phyloP scores from a whole-genome alignment of 2,888 invertebrate genomes.

The Aethes cnicana region DNA sequence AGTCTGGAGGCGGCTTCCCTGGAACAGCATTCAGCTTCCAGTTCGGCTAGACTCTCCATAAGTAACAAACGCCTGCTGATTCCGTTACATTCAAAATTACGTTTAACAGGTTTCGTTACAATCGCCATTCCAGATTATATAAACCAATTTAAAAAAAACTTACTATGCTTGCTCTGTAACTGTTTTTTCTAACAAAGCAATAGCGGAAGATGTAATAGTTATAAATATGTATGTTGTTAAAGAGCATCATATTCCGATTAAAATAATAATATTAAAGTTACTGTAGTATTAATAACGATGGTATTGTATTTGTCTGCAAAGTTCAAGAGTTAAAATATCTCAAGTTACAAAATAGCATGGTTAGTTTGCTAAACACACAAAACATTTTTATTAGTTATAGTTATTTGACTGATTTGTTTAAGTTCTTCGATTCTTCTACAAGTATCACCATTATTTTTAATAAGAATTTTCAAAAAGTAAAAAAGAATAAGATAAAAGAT shows the following conservation, averaged over 20 bases:
- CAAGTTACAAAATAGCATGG: too few species aligned
- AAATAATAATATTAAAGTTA: conserved; percentile 17
- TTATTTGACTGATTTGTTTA: too few species aligned
- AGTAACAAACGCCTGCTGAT: not conserved
- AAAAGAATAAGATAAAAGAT: too few species aligned
- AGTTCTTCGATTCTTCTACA: too few species aligned
- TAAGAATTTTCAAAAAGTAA: too few species aligned
- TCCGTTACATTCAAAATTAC: conserved; percentile 6
- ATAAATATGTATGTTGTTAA: conserved; percentile 3
- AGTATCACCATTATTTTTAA: too few species aligned
- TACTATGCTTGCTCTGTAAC: not conserved
- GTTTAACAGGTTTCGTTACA: conserved; percentile 14
- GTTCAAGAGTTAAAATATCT: not conserved
- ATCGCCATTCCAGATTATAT: conserved; percentile 26
- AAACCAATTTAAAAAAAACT: conserved; percentile 3
- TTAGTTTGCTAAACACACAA: too few species aligned
- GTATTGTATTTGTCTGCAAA: conserved; percentile 19
- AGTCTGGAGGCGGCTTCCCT: conserved; percentile 78
- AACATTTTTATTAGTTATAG: too few species aligned
- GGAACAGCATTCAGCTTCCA: conserved; percentile 86
- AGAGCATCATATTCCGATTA: conserved; percentile 8
- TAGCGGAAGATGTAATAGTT: conserved; percentile 14
- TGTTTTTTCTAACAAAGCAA: conserved; percentile 7
- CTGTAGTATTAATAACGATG: conserved; percentile 5
- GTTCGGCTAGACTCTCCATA: conserved; percentile 81